Evolutionary conservation across 2,888 invertebrate species (phyloP), one percentile per base, ranked within the genome.

Genomic region (Ecdyonurus torrentis): DNA sequence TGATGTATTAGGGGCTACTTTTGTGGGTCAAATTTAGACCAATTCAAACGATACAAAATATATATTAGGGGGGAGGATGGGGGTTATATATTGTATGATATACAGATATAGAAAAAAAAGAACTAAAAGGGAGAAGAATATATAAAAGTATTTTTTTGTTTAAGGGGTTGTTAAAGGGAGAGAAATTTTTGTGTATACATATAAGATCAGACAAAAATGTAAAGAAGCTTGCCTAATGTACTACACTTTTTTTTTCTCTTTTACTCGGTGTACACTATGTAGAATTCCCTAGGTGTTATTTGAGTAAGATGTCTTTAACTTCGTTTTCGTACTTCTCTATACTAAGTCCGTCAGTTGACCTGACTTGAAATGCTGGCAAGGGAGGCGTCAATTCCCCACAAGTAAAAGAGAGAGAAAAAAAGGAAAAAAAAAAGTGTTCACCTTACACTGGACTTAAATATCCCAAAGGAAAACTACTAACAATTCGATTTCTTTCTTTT

Each of bases 11-110:
- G 37, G 37, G 37, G 37, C 37, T 37, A 37, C 37, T 55, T 55
- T 55, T 55, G 55, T 55, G 55, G 55, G 55, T 55, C 55, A 55
- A 55, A 55, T 55, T 55, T 55, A n/a, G 55, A 20, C 55, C 55
- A 55, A 55, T 55, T 55, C 55, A 55, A n/a, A 22, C n/a, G n/a
- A n/a, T n/a, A n/a, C n/a, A n/a, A n/a, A 5, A 10, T n/a, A 55
- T 55, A 37, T 37, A 37, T 10, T 5, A 37, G 37, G 37, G 15
- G 37, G 15, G 37, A 15, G 37, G 37, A 10, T 37, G 37, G 37
- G 37, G 15, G 37, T n/a, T n/a, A n/a, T n/a, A n/a, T n/a, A n/a
- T n/a, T n/a, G 37, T 5, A 37, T 5, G 37, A 37, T 37, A 15
- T 37, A 37, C 15, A 37, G 37, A 37, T 37, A 37, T n/a, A n/a